Evolutionary conservation across 2,797 vertebrate species (phyloP).

Genomic region (Sphaeramia orbicularis): DNA sequence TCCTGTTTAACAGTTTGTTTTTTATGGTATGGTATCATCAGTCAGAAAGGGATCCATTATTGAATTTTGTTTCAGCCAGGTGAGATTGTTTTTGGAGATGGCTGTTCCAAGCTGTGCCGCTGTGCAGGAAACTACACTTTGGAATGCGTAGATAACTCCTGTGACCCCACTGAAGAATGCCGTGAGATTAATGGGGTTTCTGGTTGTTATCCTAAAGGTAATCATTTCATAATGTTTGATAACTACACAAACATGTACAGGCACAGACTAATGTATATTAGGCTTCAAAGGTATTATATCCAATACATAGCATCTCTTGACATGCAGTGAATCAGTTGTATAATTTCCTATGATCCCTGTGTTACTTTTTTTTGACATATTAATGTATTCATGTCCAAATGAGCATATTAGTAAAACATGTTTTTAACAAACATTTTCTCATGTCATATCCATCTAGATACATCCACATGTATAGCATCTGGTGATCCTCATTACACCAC

Average conservation of each 20-base stretch:
- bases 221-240: background rate
- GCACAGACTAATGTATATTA: too few relatives aligned
- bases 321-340: too few relatives aligned
- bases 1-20: too few relatives aligned
- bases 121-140: constrained; percentile 85
- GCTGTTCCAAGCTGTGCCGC: constrained; percentile 82
- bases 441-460: constrained; percentile 44
- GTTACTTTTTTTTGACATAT: too few relatives aligned
- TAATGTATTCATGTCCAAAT: too few relatives aligned
- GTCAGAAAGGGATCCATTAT: background rate
- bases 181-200: constrained; percentile 72
- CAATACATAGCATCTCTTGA: too few relatives aligned
- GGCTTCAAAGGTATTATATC: too few relatives aligned
- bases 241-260: too few relatives aligned
- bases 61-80: constrained; percentile 65
- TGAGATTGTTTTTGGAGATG: constrained; percentile 77
- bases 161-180: constrained; percentile 83
- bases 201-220: constrained; percentile 86
- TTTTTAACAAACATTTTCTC: background rate
- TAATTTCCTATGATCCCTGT: too few relatives aligned
- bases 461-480: constrained; percentile 77
- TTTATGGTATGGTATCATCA: too few relatives aligned
- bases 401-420: background rate
- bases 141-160: constrained; percentile 83
- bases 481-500: constrained; percentile 87